Base-by-base conservation (phyloP, 2,113 vertebrate genomes). In the Paedocypris sp. region DNA sequence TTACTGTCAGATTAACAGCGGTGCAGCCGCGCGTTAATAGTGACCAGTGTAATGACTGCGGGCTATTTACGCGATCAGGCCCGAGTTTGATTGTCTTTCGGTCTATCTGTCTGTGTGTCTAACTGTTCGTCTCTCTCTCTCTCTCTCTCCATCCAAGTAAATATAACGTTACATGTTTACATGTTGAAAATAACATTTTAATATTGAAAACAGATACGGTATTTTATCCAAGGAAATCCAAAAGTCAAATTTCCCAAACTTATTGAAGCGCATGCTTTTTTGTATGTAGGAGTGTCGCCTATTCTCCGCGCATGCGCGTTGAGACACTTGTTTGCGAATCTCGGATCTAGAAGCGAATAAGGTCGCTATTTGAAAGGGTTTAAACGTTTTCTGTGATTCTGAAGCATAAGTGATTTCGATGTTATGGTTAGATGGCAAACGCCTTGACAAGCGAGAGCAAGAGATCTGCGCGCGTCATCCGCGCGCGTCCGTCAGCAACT, bases 1-100 rank as follows among this genome's bases (percentile, higher is more conserved):
- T 67, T 67, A 61, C 56, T 67, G 57, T 54, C 64, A 61, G 5
- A 22, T 6, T 57, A 29, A 57, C 53, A 57, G 35, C 28, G 19
- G 60, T 11, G 60, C 26, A 13, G 23, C 53, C 39, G 25, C 12
- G 8, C 49, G 25, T 50, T 26, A 64, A 54, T n/a, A 6, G 8
- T 36, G 33, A 41, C 12, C 12, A 42, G 47, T n/a, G 46, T 38
- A 7, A 20, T 47, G 31, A 10, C 51, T 59, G 41, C 25, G 23
- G 56, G 26, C 56, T 46, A 33, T 45, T 45, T 29, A 3, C 15
- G 4, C 4, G 19, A 8, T 13, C 36, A 42, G 9, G 11, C 5
- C 20, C 6, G 20, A 12, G 19, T 10, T 45, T 18, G 10, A 2
- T 20, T 3, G 1, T 43, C 41, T 43, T 5, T 22, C 41, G 42